Conservation (phyloP, 2,888 invertebrate species). For the Eledone cirrhosa region DNA sequence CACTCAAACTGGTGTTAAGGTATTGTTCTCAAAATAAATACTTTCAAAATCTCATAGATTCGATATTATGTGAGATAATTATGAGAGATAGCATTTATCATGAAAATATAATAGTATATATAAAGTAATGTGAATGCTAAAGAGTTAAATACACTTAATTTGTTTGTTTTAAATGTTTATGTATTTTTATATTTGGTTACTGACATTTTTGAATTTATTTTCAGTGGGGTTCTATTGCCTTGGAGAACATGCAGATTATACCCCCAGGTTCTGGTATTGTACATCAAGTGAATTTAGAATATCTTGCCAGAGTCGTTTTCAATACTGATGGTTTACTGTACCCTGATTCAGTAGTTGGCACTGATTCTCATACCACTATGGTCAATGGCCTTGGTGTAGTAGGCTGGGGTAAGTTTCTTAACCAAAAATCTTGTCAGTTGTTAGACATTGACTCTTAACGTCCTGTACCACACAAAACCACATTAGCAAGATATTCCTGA, state of each 20-base stretch:
- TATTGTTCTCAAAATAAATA: no score
- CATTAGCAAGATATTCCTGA: no score
- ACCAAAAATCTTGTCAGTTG: background rate
- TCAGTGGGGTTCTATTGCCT: constrained; percentile 95
- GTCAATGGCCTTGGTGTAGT: constrained; percentile 95
- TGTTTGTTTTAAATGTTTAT: no score
- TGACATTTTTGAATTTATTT: constrained; percentile 38
- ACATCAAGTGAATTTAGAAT: constrained; percentile 97
- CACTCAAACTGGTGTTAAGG: no score
- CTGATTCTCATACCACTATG: constrained; percentile 99
- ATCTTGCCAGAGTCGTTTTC: constrained; percentile 90
- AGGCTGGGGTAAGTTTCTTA: constrained; percentile 82
- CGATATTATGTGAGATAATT: no score
- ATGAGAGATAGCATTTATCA: no score
- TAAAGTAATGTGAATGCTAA: no score
- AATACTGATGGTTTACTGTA: constrained; percentile 73
- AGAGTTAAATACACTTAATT: no score
- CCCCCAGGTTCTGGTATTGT: constrained; percentile 98
- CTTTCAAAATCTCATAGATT: no score
- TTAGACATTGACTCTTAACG: no score
- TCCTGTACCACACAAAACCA: no score
- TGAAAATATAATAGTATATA: no score
- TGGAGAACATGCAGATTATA: constrained; percentile 95
- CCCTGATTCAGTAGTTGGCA: constrained; percentile 94
- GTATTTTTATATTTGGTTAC: background rate